Base-by-base conservation (phyloP, 2,888 invertebrate species). In the Microctonus aethiopoides region DNA sequence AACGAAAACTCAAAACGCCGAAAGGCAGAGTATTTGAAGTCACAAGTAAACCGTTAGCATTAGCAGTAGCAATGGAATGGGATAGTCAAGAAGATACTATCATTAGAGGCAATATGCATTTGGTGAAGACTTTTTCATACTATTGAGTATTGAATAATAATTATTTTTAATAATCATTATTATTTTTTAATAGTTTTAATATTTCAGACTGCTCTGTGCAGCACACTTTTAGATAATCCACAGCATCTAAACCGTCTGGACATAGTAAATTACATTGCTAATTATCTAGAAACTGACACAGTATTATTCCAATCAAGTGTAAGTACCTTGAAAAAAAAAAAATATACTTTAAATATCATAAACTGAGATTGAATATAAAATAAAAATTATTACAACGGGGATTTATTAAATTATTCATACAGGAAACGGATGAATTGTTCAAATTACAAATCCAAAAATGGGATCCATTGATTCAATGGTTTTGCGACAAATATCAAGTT, bases 61-160 rank as follows among this genome's bases (percentile, higher is more conserved):
- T 97, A 72, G 97, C 96, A 20, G 92, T 99, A 59, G 97, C 98
- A 0, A 91, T 93, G 32, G 99, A 99, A 89, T 99, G 99, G 96
- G 94, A 95, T 79, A 89, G 92, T 6, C 98, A 99, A 85, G 91
- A 91, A 74, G 92, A 94, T 29, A 88, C 88, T 66, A 93, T 99
- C 75, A 87, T 92, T 71, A 92, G 91, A 78, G 92, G 93, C 60
- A 90, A 90, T 46, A 98, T 98, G 98, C 97, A 98, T 87, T 87
- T 98, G 88, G 95, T 95, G 89, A 88, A 26, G 16, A 46, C 16
- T 46, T 16, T 16, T 46, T 10, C 1, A 5, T n/a, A n/a, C n/a
- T n/a, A n/a, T n/a, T n/a, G n/a, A n/a, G n/a, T n/a, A n/a, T n/a
- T n/a, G n/a, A n/a, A n/a, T n/a, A n/a, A n/a, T n/a, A 46, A 46